These are phyloP conservation scores for Peromyscus attwateri DNA, from an alignment of 2,797 vertebrate genomes.

Conservation along the genomic window DNA sequence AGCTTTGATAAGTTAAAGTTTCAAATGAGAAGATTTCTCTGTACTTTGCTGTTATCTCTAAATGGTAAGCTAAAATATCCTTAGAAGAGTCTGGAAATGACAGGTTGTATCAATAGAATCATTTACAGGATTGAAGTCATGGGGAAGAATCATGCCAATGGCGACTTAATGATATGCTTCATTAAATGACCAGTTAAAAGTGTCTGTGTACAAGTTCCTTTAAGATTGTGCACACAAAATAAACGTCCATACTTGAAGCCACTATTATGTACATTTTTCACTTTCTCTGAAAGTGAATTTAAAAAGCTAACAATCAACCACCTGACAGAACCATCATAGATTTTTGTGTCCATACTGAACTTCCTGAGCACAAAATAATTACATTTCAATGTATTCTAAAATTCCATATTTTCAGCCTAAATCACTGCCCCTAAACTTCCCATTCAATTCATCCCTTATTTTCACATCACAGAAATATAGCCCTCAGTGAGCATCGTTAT, in stretches of 20 bases:
- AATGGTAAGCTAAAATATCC: neutral
- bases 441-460: neutral
- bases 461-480: neutral
- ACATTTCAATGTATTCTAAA: slow-evolving; percentile 35
- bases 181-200: neutral
- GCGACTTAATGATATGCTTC: neutral
- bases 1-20: slow-evolving; percentile 74
- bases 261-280: neutral
- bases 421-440: slow-evolving; percentile 50
- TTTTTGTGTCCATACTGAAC: neutral
- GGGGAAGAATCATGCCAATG: neutral
- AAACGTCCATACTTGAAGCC: slow-evolving; percentile 22
- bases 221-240: slow-evolving; percentile 15
- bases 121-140: neutral
- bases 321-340: neutral
- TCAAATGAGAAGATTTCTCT: slow-evolving; percentile 64
- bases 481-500: neutral
- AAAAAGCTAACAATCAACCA: neutral
- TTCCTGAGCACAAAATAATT: slow-evolving; percentile 18
- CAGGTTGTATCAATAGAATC: neutral
- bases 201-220: neutral
- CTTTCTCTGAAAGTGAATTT: slow-evolving; percentile 29
- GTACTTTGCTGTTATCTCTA: slow-evolving; percentile 21
- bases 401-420: slow-evolving; percentile 40
- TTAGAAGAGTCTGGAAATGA: neutral